Percentiles rank a stretch among this genome's conserved stretches.
Conservation (phyloP, 2,797 vertebrate genomes). For the Chloroceryle amazona region DNA sequence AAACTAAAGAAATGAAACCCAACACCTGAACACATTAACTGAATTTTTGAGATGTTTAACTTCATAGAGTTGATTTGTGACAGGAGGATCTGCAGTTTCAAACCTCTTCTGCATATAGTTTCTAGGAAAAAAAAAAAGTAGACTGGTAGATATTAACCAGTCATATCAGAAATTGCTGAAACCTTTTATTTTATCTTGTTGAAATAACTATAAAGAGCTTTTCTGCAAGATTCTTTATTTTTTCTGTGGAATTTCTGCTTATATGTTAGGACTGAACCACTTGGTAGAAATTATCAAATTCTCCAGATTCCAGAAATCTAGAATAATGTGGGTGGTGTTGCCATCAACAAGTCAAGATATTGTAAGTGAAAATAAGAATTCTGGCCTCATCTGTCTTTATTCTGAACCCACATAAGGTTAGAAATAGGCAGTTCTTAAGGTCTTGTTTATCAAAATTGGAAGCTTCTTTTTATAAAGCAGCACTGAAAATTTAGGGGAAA, state of each 20-base stretch:
- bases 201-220: neutral
- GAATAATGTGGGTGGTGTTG: neutral
- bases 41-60: neutral
- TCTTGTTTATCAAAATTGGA: neutral
- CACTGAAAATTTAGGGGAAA: neutral
- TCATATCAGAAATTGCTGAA: neutral
- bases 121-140: neutral
- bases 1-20: neutral
- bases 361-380: neutral
- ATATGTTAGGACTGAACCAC: neutral
- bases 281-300: neutral
- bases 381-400: neutral
- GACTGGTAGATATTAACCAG: neutral
- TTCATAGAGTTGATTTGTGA: neutral
- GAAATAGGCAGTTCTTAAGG: neutral
- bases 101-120: neutral
- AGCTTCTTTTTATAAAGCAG: neutral
- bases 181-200: neutral
- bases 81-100: neutral
- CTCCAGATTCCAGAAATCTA: neutral
- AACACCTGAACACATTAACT: fast-evolving
- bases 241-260: neutral
- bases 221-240: neutral
- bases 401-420: neutral
- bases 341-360: neutral